Base-by-base conservation (phyloP, 2,113 vertebrate genomes). In the Typhlomys cinereus region DNA sequence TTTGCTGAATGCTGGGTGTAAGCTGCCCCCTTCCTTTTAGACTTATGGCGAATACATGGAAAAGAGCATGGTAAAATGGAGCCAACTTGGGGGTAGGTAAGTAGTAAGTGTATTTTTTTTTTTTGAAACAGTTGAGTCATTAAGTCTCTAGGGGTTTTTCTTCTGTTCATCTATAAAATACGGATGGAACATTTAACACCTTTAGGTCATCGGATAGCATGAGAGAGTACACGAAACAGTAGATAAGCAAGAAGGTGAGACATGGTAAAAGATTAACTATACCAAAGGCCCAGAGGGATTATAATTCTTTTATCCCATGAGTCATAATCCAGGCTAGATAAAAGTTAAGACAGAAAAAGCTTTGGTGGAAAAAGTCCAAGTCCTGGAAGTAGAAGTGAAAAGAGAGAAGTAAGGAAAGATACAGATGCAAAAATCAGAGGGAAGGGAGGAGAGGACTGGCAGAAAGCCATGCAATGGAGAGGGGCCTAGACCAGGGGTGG, bases 401-500 rank as follows among this genome's bases (percentile, higher is more conserved):
- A 69, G 41, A 85, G 9, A 25, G 31, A 90, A 41, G 39, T 36
- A 17, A 85, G 36, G 15, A 59, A 36, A 59, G 5, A 27, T 18
- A 14, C 27, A 34, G 23, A 12, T n/a, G 57, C 8, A 29, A 25
- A 18, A 61, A 31, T 17, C 39, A 29, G 57, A 54, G 12, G 29
- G 41, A 34, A n/a, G 10, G 3, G n/a, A 17, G 3, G 18, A 69
- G 23, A 69, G 46, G n/a, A 39, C 18, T n/a, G 3, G n/a, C 23
- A 29, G 20, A 70, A 39, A 20, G 18, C 31, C 17, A 39, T 69
- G 70, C 23, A 31, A 18, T 20, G 17, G 15, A 21, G 61, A 12
- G 34, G 12, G 36, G 11, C 1, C 21, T 29, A 11, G 25, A 0
- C 10, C 14, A 1, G 1, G 23, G 59, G 18, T 5, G 86, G 48